These are phyloP conservation scores for Macaria liturata DNA, from an alignment of 2,888 invertebrate genomes.

Conservation along the genomic window DNA sequence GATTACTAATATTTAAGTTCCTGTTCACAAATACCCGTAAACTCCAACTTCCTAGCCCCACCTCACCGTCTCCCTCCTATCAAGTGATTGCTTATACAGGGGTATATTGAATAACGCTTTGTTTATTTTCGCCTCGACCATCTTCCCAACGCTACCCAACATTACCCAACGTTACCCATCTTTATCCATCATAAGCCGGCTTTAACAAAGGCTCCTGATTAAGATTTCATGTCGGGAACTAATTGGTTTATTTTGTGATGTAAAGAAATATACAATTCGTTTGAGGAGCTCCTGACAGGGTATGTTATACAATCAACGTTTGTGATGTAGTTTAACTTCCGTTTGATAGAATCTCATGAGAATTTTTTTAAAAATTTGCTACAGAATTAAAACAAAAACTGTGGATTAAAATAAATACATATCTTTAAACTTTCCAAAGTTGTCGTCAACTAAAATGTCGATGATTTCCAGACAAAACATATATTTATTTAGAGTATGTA, in stretches of 20 bases:
- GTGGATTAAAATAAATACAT: no score
- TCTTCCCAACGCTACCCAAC: slow-evolving; percentile 8
- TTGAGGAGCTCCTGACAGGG: background rate
- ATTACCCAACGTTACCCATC: no score
- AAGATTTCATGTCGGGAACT: slow-evolving; percentile 33
- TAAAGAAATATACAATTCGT: slow-evolving; percentile 18
- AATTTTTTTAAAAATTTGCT: background rate
- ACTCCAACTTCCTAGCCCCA: slow-evolving; percentile 45
- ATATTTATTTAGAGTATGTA: no score
- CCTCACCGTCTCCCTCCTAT: slow-evolving; percentile 52
- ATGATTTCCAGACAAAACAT: no score
- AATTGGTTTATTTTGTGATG: slow-evolving; percentile 35
- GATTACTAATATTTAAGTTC: no score
- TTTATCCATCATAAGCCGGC: slow-evolving; percentile 20
- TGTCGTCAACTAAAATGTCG: no score
- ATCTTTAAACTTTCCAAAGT: no score
- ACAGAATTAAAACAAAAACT: no score
- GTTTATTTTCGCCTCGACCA: slow-evolving; percentile 63
- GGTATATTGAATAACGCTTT: slow-evolving; percentile 77
- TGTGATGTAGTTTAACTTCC: slow-evolving; percentile 17
- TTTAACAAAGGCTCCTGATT: slow-evolving; percentile 35
- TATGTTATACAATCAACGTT: background rate
- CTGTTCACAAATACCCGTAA: no score
- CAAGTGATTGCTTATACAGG: slow-evolving; percentile 70
- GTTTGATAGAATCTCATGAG: slow-evolving; percentile 20